Evolutionary conservation across 2,888 invertebrate genomes (phyloP).

Genomic region (Sinhomidia bicolor): DNA sequence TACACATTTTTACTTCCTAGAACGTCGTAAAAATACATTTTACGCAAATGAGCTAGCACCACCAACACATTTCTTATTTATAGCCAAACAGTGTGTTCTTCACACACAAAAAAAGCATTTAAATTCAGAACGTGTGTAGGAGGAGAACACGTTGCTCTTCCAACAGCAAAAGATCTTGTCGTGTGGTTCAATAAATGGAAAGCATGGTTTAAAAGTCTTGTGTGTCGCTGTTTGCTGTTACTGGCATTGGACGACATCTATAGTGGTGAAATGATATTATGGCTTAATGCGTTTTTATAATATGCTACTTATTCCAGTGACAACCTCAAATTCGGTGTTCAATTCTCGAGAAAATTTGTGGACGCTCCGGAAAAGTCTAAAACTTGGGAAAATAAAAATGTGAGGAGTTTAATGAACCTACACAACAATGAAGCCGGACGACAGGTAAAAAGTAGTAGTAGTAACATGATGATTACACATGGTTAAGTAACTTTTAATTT

Average conservation of each 20-base stretch:
- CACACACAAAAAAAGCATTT: too few species aligned
- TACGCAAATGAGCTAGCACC: too few species aligned
- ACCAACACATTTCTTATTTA: too few species aligned
- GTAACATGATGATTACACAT: not conserved
- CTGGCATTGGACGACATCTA: conserved; percentile 4
- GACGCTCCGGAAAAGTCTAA: conserved; percentile 84
- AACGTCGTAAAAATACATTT: too few species aligned
- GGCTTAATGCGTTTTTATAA: conserved; percentile 4
- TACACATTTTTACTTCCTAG: too few species aligned
- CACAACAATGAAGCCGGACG: conserved; percentile 85
- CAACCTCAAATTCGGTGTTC: conserved; percentile 84
- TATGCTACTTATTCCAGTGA: conserved; percentile 82
- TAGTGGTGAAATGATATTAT: conserved; percentile 31
- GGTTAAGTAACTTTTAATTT: not conserved
- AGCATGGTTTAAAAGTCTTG: not conserved
- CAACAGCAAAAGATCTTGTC: conserved; percentile 84
- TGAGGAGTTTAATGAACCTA: conserved; percentile 84
- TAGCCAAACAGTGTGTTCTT: too few species aligned
- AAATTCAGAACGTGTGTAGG: too few species aligned
- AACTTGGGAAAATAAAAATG: conserved; percentile 82
- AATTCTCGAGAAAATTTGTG: conserved; percentile 84
- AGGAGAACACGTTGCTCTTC: conserved; percentile 84
- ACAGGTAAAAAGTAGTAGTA: conserved; percentile 81
- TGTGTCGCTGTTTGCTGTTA: not conserved
- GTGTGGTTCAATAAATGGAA: conserved; percentile 82